Base-by-base conservation (phyloP, 2,113 vertebrate species). In the Fulmarus glacialis region DNA sequence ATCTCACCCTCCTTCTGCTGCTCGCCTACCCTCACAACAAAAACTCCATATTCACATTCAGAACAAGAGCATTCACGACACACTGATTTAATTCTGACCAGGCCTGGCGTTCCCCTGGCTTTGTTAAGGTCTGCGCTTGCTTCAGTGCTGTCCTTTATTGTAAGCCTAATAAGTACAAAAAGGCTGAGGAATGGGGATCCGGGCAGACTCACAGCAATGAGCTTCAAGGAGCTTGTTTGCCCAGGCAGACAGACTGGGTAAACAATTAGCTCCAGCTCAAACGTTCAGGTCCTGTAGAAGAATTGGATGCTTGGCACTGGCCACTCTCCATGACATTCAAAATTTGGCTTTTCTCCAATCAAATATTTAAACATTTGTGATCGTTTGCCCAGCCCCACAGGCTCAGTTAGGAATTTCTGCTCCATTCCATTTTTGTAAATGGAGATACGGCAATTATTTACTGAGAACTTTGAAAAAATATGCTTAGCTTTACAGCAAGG, bases 261-360 rank as follows among this genome's bases (percentile, higher is more conserved):
- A 83, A 71, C 86, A 96, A 86, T 81, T 52, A 90, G 85, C 72
- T 72, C 71, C 82, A 82, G 87, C 85, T 82, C 72, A 29, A 30
- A 27, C 6, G 32, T 86, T 94, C 53, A 26, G 63, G 59, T 73
- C 92, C 68, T 32, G 29, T 32, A 50, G 52, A 89, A 92, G 94
- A 96, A 45, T 19, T 79, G 95, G 94, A 45, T 82, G 92, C 92
- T 90, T 87, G 71, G 83, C 66, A 58, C 50, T 15, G 48, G 85
- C 85, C 7, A 5, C 82, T 94, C 88, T 95, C 91, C 66, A 18
- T 70, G 82, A 95, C 97, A 96, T 95, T 95, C 60, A 84, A 89
- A 93, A 93, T 94, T 42, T 96, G 90, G 95, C 86, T 82, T 96
- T 90, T 72, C 62, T 93, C 94, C 96, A 97, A 66, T 82, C 90